Evolutionary conservation across 2,888 invertebrate species (phyloP), one percentile per base, ranked within the genome.

Genomic region (Nemotelus nigrinus): DNA sequence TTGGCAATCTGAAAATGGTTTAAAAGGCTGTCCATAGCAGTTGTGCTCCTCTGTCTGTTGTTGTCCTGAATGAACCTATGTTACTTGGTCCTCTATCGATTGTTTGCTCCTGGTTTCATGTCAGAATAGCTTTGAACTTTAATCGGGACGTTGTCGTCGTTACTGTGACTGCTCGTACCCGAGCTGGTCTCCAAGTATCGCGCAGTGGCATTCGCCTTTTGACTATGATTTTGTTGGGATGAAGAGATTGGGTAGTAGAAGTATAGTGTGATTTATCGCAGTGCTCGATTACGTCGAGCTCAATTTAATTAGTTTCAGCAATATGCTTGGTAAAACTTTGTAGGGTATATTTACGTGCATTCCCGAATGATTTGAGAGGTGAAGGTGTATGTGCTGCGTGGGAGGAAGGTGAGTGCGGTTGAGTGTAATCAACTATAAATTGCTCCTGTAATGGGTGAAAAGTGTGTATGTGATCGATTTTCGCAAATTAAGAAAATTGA

Each of bases 221-320:
- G 25, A 25, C 25, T 25, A 25, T 25, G 25, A 25, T 25, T 25
- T 25, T 25, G 25, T 25, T 25, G 25, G 25, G 25, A 25, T 25
- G 25, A 25, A 25, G 25, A 25, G 25, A 25, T 25, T 25, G 25
- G 25, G 25, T 3, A 41, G 41, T 41, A 8, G 8, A 43, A 10
- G 47, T 47, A n/a, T 65, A 25, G 44, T 10, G 45, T 65, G 4
- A 65, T 65, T 65, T 65, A 65, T 65, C 39, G 3, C 10, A 2
- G 65, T n/a, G 6, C 39, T 65, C 47, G 65, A 65, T 65, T 65
- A 65, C 65, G n/a, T 47, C 47, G 45, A 3, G 65, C 65, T 47
- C 65, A 25, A 65, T 65, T 65, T 45, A 65, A 65, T 65, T 65
- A 65, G 65, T 65, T 65, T 65, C 1, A 45, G 45, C 47, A 45